Evolutionary conservation across 2,113 vertebrate genomes (phyloP).

Genomic region (Oreotrochilus melanogaster): DNA sequence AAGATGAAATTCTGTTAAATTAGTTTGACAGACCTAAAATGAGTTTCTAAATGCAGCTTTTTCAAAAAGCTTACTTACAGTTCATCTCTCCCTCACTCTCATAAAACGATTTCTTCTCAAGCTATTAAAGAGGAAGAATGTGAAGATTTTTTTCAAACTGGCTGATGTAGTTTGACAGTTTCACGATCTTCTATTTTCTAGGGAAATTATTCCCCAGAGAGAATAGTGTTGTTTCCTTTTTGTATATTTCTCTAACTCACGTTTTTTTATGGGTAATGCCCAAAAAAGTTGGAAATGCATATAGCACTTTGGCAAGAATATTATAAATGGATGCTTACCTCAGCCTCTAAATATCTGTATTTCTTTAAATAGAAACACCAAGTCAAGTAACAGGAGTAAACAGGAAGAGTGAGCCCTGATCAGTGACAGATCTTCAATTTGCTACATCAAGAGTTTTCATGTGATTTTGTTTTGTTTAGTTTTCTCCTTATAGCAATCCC

Average conservation of each 20-base stretch:
- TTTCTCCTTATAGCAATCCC: not conserved
- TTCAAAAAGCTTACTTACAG: not conserved
- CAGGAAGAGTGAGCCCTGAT: not conserved
- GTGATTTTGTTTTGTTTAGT: not conserved
- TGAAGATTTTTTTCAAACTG: slow-evolving; percentile 48
- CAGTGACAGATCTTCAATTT: not conserved
- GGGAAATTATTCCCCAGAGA: slow-evolving; percentile 18
- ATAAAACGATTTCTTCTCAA: slow-evolving; percentile 24
- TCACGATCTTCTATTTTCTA: not conserved
- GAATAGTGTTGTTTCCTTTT: not conserved
- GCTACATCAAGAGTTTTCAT: not conserved
- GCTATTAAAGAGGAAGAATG: slow-evolving; percentile 24
- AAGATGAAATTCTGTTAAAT: slow-evolving; percentile 19
- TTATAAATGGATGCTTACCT: slow-evolving; percentile 46
- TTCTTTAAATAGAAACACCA: slow-evolving; percentile 52
- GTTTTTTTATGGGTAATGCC: slow-evolving; percentile 1
- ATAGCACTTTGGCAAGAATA: not conserved
- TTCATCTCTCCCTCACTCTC: not conserved
- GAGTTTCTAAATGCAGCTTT: slow-evolving; percentile 13
- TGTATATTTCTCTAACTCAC: slow-evolving; percentile 16
- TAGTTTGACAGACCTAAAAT: not conserved
- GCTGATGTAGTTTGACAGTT: slow-evolving; percentile 7
- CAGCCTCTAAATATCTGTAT: slow-evolving; percentile 13
- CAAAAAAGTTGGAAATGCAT: slow-evolving; percentile 17
- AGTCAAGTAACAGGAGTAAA: not conserved